Evolutionary conservation across 2,113 vertebrate species (phyloP).

Genomic region (Tachycineta bicolor): DNA sequence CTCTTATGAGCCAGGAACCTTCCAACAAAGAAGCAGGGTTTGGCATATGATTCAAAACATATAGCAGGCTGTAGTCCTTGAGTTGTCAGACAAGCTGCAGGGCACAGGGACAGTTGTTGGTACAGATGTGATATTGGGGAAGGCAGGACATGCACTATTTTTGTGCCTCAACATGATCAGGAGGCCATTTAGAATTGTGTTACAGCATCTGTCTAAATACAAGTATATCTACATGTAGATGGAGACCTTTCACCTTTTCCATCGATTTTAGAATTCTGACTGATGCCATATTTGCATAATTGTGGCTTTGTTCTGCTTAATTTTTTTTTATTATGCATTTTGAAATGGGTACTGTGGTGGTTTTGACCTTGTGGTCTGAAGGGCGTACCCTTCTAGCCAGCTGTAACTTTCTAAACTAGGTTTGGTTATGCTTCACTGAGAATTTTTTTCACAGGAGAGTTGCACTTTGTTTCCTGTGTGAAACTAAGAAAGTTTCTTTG

Average conservation of each 20-base stretch:
- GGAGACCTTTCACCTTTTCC: background rate
- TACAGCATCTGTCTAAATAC: background rate
- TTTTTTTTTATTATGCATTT: background rate
- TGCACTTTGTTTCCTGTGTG: background rate
- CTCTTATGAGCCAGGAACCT: background rate
- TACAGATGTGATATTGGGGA: background rate
- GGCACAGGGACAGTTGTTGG: background rate
- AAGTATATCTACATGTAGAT: background rate
- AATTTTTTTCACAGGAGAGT: background rate
- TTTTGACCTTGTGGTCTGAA: background rate
- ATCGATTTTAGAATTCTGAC: background rate
- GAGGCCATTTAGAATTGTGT: background rate
- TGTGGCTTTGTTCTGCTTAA: background rate
- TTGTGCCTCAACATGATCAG: background rate
- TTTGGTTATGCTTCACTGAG: background rate
- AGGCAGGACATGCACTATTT: rapidly evolving
- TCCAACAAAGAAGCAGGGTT: background rate
- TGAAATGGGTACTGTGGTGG: background rate
- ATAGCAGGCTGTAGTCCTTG: background rate
- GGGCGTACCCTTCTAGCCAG: background rate
- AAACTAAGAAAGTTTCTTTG: background rate
- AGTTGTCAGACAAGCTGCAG: background rate
- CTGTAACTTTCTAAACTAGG: background rate
- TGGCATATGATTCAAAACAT: background rate
- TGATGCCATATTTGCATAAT: background rate